Evolutionary conservation across 2,888 invertebrate species (phyloP), one percentile per base, ranked within the genome.

Genomic region (Thera obeliscata): DNA sequence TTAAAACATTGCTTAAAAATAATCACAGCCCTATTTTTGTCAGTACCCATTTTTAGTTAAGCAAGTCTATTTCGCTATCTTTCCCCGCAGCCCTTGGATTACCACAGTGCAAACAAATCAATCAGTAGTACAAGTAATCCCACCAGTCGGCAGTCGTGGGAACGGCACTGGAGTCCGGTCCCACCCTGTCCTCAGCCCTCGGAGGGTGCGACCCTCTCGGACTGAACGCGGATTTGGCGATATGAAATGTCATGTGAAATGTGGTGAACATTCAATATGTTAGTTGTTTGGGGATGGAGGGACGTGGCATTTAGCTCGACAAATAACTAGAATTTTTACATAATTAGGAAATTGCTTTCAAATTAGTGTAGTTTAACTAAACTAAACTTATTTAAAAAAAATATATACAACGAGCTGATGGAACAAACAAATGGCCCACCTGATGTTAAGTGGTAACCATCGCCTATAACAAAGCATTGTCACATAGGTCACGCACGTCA

Each of bases 121-220:
- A 72, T 69, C 72, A 69, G 70, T 62, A 68, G 60, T 11, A 38
- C 69, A 46, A 69, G 52, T 71, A 69, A 71, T 69, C 71, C 60
- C 62, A 66, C 54, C 61, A 73, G 66, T 71, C 72, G 79, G 50
- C 61, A 73, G 66, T 71, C 72, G 79, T 79, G 79, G 76, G 79
- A 79, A 79, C 69, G 59, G 41, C 52, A 41, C 64, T 36, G 58
- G 66, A 36, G 48, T 12, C 57, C 43, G 57, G 73, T 78, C 78
- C 64, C 79, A 79, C 71, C 74, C 70, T 60, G 58, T n/a, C 60
- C 61, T 54, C 48, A 7, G 48, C 49, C 57, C 69, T 61, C 66
- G 35, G 61, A 52, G 63, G 61, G 48, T 61, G 64, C 33, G 36
- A 66, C 72, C 75, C 75, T 71, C 71, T 67, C 41, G 66, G 46